phyloP scores from a whole-genome alignment of 1,140 invertebrate genomes.

The Papilio xuthus region DNA sequence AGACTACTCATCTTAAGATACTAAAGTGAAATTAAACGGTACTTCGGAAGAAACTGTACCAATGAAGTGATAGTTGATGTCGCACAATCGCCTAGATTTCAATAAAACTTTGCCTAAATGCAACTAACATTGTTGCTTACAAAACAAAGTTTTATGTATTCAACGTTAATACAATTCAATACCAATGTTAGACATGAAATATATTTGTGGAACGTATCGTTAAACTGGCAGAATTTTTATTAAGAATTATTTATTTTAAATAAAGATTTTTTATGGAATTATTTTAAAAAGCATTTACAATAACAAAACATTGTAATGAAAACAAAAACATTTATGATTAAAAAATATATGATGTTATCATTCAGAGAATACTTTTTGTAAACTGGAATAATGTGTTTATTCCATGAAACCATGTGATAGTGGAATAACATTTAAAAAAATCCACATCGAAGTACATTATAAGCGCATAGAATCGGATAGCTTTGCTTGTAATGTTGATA shows the following conservation, averaged over 20 bases:
- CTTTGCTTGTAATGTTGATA: not conserved
- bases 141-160: not conserved
- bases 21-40: not conserved
- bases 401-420: not conserved
- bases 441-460: conserved; percentile 15
- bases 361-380: not conserved
- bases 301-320: not conserved
- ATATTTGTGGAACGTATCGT: not conserved
- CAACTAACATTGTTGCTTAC: not conserved
- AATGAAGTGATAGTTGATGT: not conserved
- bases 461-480: conserved; percentile 1
- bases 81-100: not conserved
- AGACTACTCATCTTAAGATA: not conserved
- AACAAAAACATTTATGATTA: not conserved
- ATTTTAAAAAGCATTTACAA: not conserved
- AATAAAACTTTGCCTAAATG: not conserved
- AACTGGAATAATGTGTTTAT: not conserved
- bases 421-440: not conserved
- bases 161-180: not conserved
- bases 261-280: not conserved
- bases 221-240: not conserved
- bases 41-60: not conserved
- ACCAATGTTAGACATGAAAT: not conserved
- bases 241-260: not conserved
- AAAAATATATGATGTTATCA: not conserved